phyloP scores from a whole-genome alignment of 2,888 invertebrate genomes.

The Chironomus riparius region DNA sequence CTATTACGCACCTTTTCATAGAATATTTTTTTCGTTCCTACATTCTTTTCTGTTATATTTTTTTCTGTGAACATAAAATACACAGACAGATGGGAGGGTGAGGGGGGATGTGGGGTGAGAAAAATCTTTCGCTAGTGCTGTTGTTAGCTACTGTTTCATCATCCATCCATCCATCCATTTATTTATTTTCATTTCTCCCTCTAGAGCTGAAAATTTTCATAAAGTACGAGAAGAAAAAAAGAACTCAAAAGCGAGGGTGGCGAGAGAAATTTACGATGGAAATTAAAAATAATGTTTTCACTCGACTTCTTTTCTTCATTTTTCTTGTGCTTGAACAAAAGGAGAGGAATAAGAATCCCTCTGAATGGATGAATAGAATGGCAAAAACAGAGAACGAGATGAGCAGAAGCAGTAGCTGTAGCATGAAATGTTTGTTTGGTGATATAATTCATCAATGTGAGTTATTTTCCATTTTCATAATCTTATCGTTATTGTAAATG shows the following conservation, averaged over 20 bases:
- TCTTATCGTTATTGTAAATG: neutral
- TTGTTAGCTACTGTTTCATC: neutral
- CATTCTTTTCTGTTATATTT: neutral
- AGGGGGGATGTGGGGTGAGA: too few relatives aligned
- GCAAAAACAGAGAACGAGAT: too few relatives aligned
- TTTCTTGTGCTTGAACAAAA: neutral
- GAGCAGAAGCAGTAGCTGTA: neutral
- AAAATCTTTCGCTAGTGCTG: too few relatives aligned
- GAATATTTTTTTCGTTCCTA: neutral
- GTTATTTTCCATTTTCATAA: constrained; percentile 5
- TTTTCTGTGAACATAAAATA: neutral
- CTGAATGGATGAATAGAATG: neutral
- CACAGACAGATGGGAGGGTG: neutral
- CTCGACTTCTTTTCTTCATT: neutral
- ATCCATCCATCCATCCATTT: neutral
- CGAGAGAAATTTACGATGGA: constrained; percentile 17
- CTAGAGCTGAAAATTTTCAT: constrained; percentile 1
- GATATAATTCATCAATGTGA: constrained; percentile 22
- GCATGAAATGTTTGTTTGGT: neutral
- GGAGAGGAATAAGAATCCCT: constrained; percentile 3
- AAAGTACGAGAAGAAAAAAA: neutral
- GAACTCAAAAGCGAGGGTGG: neutral
- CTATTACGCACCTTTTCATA: constrained; percentile 23
- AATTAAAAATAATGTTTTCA: constrained; percentile 22
- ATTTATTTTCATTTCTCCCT: neutral